A percentile compares a stretch with the other conserved stretches of the same genome.
phyloP scores from a whole-genome alignment of 1,140 invertebrate species.

The Bombus pyrosoma region DNA sequence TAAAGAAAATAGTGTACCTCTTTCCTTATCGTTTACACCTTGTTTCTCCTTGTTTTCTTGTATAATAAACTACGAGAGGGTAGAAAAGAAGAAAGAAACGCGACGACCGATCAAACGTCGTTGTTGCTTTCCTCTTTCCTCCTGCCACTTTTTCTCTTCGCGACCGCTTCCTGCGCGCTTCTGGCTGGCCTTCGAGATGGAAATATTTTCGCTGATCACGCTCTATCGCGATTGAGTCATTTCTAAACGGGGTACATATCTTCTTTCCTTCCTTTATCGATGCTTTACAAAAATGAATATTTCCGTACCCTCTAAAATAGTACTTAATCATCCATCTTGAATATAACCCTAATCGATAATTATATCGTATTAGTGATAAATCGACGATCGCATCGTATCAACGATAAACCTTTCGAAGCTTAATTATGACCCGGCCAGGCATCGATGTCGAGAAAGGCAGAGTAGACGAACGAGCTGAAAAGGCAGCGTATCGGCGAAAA shows the following conservation, averaged over 20 bases:
- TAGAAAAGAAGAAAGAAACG: slow-evolving; percentile 51
- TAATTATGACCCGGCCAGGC: too few relatives aligned
- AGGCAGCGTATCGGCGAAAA: not conserved
- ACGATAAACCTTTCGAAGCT: too few relatives aligned
- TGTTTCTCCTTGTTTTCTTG: slow-evolving; percentile 35
- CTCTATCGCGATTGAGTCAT: slow-evolving; percentile 61
- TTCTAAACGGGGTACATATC: slow-evolving; percentile 48
- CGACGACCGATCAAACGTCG: not conserved
- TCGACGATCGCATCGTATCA: too few relatives aligned
- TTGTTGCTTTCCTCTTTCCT: slow-evolving; percentile 66
- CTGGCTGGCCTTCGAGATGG: slow-evolving; percentile 74
- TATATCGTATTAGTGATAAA: too few relatives aligned
- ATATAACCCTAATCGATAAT: not conserved
- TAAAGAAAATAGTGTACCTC: not conserved
- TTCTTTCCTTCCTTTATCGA: slow-evolving; percentile 19
- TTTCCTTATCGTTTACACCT: slow-evolving; percentile 50
- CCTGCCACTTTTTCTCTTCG: slow-evolving; percentile 43
- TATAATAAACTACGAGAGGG: slow-evolving; percentile 68
- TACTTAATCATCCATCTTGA: not conserved
- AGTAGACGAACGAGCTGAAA: too few relatives aligned
- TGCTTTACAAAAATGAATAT: not conserved
- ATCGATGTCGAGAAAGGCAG: too few relatives aligned
- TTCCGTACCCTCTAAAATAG: too few relatives aligned
- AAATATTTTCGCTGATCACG: slow-evolving; percentile 65
- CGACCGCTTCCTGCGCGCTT: slow-evolving; percentile 70